Evolutionary conservation across 2,888 invertebrate species (phyloP).

Genomic region (Thelaira solivaga): DNA sequence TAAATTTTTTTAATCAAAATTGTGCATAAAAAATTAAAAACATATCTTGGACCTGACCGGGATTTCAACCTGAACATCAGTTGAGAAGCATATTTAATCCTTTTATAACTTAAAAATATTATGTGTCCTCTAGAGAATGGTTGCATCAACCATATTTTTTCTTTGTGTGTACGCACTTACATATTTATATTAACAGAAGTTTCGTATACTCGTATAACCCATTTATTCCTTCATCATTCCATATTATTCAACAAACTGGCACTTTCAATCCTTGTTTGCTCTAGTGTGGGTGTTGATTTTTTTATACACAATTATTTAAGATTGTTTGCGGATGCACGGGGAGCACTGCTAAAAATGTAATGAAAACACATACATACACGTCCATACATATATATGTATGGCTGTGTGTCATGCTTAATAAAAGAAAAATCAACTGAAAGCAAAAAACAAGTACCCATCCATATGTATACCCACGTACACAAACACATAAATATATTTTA

Average conservation of each 20-base stretch:
- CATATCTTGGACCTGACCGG: no score
- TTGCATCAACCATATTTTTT: no score
- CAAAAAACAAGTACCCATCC: conserved; percentile 3
- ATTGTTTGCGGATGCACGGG: conserved; percentile 28
- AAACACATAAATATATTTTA: not conserved
- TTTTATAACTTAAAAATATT: no score
- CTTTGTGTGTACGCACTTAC: no score
- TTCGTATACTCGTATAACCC: conserved; percentile 16
- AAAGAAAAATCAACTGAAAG: conserved; percentile 43
- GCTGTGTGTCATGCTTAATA: no score
- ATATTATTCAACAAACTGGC: conserved; percentile 39
- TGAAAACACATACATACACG: conserved; percentile 50
- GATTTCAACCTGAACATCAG: no score
- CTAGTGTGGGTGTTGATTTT: conserved; percentile 55
- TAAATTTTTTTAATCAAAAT: no score
- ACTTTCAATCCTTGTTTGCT: conserved; percentile 33
- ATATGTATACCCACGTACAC: no score
- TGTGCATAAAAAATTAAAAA: no score
- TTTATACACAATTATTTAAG: conserved; percentile 44
- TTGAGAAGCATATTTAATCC: no score
- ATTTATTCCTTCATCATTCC: conserved; percentile 30
- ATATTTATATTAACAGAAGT: conserved; percentile 65
- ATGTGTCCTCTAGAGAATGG: no score
- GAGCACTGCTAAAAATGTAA: conserved; percentile 48
- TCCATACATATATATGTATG: no score